These are phyloP conservation scores for Coracias cyanogaster DNA, from an alignment of 2,797 vertebrate genomes.

Conservation along the genomic window DNA sequence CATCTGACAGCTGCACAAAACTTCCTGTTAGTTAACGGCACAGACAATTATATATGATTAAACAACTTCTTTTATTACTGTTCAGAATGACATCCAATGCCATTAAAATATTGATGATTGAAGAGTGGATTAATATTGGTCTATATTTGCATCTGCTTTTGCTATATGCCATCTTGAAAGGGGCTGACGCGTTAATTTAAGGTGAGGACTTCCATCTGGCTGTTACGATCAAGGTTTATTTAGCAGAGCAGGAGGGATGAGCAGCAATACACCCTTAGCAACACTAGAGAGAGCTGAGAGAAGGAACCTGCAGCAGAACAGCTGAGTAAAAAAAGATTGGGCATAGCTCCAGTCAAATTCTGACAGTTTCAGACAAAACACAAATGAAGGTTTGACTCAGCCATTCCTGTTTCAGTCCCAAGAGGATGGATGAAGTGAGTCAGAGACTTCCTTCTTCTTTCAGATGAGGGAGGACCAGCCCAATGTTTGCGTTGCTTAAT, in stretches of 20 bases:
- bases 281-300: neutral
- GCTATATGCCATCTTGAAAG: neutral
- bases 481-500: neutral
- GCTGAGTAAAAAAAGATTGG: neutral
- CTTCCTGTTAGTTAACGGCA: slow-evolving; percentile 22
- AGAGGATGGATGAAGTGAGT: neutral
- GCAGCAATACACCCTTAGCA: neutral
- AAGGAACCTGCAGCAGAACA: neutral
- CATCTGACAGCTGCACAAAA: slow-evolving; percentile 63
- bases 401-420: neutral
- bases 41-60: slow-evolving; percentile 14
- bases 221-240: neutral
- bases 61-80: slow-evolving; percentile 4
- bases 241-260: neutral
- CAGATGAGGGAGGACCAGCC: neutral
- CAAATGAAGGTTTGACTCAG: neutral
- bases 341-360: neutral
- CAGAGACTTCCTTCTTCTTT: neutral
- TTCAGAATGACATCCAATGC: slow-evolving; percentile 7
- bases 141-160: neutral
- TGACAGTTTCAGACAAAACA: neutral
- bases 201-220: neutral
- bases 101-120: neutral
- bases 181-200: neutral
- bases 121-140: neutral